phyloP scores from a whole-genome alignment of 2,113 vertebrate genomes.

The Sceloporus undulatus region DNA sequence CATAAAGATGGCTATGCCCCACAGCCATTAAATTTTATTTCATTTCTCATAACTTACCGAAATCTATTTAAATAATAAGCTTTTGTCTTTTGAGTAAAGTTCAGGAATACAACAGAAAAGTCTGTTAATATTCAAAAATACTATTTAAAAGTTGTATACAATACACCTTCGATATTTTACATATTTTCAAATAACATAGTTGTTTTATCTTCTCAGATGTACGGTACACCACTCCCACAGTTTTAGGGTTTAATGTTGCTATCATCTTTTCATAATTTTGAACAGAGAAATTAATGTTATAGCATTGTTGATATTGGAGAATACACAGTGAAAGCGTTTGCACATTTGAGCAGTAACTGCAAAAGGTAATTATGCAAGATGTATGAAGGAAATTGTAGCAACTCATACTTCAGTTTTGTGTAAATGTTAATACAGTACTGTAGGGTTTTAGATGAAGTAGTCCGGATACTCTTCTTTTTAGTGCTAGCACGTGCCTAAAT shows the following conservation, averaged over 20 bases:
- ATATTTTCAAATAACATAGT: neutral
- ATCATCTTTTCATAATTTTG: neutral
- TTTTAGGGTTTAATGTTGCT: neutral
- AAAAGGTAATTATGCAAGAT: neutral
- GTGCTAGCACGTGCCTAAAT: constrained; percentile 88
- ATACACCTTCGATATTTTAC: neutral
- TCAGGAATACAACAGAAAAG: neutral
- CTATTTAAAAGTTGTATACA: fast-evolving
- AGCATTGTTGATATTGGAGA: neutral
- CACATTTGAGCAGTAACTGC: neutral
- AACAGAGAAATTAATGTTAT: neutral
- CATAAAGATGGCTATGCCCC: neutral
- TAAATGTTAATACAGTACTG: neutral
- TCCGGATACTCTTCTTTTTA: constrained; percentile 69
- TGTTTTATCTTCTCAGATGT: constrained; percentile 18
- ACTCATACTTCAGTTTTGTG: constrained; percentile 4
- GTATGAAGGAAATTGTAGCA: constrained; percentile 20
- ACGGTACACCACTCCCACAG: neutral
- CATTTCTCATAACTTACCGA: neutral
- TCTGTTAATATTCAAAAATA: neutral
- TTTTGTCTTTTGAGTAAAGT: neutral
- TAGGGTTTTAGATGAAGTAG: constrained; percentile 47
- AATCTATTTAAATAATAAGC: neutral
- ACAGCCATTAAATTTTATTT: neutral
- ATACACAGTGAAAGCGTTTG: constrained; percentile 18